These are phyloP conservation scores for Mormyrus hasselquistii DNA, from an alignment of 2,797 vertebrate species.

Conservation along the genomic window DNA sequence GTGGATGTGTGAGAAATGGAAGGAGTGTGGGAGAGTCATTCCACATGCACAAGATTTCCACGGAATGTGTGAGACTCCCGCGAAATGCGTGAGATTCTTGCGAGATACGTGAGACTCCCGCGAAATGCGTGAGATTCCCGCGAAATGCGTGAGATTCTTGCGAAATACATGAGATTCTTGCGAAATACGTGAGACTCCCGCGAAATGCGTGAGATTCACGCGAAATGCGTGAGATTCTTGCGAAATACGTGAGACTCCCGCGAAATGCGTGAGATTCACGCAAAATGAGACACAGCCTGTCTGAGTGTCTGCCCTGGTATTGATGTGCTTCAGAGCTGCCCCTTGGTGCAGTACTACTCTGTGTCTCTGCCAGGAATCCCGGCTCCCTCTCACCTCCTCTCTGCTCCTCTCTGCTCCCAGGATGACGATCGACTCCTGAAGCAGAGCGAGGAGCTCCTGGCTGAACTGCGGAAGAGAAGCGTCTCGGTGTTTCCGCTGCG, in stretches of 20 bases:
- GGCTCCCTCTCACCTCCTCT: neutral
- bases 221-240: neutral
- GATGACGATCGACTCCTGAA: conserved; percentile 71
- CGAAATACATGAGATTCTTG: too few relatives aligned
- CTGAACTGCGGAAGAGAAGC: conserved; percentile 65
- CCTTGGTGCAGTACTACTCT: too few relatives aligned
- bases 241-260: neutral
- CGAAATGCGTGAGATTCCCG: neutral
- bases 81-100: neutral
- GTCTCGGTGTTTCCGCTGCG: conserved; percentile 68
- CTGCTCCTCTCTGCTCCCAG: conserved; percentile 47
- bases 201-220: neutral
- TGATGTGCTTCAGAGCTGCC: neutral
- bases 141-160: neutral
- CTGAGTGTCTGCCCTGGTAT: too few relatives aligned
- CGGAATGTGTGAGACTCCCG: neutral
- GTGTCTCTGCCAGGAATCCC: neutral
- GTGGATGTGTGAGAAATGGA: neutral
- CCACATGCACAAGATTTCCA: neutral
- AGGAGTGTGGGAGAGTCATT: neutral
- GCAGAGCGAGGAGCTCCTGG: conserved; percentile 68
- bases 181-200: neutral
- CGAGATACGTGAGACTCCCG: neutral
- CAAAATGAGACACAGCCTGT: neutral
- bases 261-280: neutral